Conservation (phyloP, 1,140 invertebrate genomes). For the Eufriesea mexicana region DNA sequence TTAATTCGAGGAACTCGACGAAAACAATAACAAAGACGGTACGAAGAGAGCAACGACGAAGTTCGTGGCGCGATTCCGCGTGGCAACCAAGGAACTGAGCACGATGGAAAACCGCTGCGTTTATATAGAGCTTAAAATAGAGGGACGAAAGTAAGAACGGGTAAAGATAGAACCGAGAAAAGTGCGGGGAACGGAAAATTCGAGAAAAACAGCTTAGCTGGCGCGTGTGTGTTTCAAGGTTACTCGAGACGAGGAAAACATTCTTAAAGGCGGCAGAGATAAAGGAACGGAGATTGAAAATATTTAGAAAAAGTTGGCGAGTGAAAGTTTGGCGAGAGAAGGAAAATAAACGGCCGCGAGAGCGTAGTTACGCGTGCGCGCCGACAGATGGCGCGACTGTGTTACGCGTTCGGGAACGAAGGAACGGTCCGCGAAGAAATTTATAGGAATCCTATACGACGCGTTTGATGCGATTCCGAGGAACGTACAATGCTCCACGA, state of each 20-base stretch:
- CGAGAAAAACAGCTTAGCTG: not conserved
- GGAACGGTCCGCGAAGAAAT: too few relatives aligned
- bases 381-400: too few relatives aligned
- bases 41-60: not conserved
- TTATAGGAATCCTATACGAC: too few relatives aligned
- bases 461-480: not conserved
- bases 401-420: too few relatives aligned
- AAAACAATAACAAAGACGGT: too few relatives aligned
- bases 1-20: too few relatives aligned
- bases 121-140: not conserved
- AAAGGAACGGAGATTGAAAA: too few relatives aligned
- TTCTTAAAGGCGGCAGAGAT: not conserved
- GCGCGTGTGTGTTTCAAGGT: accelerated
- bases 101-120: not conserved
- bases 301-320: too few relatives aligned
- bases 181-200: not conserved
- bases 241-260: not conserved
- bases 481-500: not conserved
- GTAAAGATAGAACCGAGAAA: not conserved
- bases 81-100: not conserved
- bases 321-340: too few relatives aligned
- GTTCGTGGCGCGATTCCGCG: not conserved
- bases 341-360: too few relatives aligned
- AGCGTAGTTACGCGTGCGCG: too few relatives aligned
- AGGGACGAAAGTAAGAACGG: not conserved